These are phyloP conservation scores for Melanotaenia boesemani DNA, from an alignment of 2,797 vertebrate species.

Conservation along the genomic window DNA sequence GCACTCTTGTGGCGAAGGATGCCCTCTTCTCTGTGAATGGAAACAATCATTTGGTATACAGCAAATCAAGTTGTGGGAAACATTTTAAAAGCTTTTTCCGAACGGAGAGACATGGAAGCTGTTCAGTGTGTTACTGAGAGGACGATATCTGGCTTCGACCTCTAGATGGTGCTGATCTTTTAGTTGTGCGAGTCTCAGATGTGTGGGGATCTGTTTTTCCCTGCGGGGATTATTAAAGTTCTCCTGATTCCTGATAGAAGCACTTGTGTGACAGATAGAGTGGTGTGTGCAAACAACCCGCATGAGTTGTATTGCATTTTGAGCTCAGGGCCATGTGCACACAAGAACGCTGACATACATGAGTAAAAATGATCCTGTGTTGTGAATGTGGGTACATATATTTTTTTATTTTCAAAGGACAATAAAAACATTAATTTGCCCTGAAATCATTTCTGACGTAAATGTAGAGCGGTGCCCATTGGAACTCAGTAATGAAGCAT, in stretches of 20 bases:
- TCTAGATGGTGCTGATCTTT: conserved; percentile 95
- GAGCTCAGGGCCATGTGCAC: conserved; percentile 43
- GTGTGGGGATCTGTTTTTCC: conserved; percentile 21
- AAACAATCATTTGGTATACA: conserved; percentile 38
- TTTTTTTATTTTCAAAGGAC: conserved; percentile 78
- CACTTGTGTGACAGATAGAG: conserved; percentile 40
- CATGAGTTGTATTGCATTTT: conserved; percentile 41
- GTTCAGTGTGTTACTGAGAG: not conserved
- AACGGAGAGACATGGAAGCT: conserved; percentile 1
- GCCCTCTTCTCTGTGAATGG: conserved; percentile 39
- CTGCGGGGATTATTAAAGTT: conserved; percentile 38
- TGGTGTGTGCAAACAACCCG: conserved; percentile 63
- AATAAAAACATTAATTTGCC: conserved; percentile 99
- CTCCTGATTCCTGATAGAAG: conserved; percentile 37
- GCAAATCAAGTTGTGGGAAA: conserved; percentile 39
- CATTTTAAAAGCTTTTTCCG: conserved; percentile 35
- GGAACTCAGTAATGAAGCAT: conserved; percentile 99
- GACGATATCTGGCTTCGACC: conserved; percentile 61
- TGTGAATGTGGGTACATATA: conserved; percentile 57
- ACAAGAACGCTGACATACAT: conserved; percentile 35
- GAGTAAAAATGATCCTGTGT: conserved; percentile 25
- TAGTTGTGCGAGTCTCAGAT: conserved; percentile 73
- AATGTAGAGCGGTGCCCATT: conserved; percentile 99
- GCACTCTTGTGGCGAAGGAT: conserved; percentile 43
- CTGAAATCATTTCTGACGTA: conserved; percentile 99